Base-by-base conservation (phyloP, 2,113 vertebrate genomes). In the Alaudala cheleensis region DNA sequence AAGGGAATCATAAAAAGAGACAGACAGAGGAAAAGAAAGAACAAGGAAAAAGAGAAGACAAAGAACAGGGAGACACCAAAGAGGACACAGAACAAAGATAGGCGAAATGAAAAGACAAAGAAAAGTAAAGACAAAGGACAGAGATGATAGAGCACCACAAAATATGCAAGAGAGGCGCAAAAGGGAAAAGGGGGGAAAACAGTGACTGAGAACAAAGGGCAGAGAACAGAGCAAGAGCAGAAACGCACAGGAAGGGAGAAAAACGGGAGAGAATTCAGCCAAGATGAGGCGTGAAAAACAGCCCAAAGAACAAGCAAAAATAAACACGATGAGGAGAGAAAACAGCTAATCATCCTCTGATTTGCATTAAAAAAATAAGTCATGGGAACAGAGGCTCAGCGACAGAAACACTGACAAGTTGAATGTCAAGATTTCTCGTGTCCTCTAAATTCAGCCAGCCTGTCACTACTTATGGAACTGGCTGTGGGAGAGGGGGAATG, bases 21-120 rank as follows among this genome's bases (percentile, higher is more conserved):
- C 95, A 97, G 95, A 67, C 82, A 96, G 94, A 96, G 93, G 80
- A 95, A 97, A 88, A 83, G 95, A 61, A 94, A 94, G 90, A 95
- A 94, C 95, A 96, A 95, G 96, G 88, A 86, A 96, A 96, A 96
- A 96, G 81, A 95, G 95, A 97, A 96, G 96, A 95, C 95, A 96
- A 97, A 96, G 95, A 96, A 92, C 94, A 94, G 79, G 88, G 95
- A 96, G 71, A 95, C 93, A 97, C 95, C 88, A 97, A 97, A 97
- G 85, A 96, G 79, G 94, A 95, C 76, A 74, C 76, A 95, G 90
- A 97, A 96, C 95, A 96, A 97, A 97, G 95, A 97, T 62, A 83
- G 90, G 94, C 90, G 93, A 94, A 96, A 96, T 95, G 88, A 96
- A 97, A 97, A 96, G 95, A 95, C 95, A 94, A 95, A 91, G 89